Evolutionary conservation across 2,797 vertebrate genomes (phyloP), one percentile per base, ranked within the genome.

Genomic region (Squalus acanthias): DNA sequence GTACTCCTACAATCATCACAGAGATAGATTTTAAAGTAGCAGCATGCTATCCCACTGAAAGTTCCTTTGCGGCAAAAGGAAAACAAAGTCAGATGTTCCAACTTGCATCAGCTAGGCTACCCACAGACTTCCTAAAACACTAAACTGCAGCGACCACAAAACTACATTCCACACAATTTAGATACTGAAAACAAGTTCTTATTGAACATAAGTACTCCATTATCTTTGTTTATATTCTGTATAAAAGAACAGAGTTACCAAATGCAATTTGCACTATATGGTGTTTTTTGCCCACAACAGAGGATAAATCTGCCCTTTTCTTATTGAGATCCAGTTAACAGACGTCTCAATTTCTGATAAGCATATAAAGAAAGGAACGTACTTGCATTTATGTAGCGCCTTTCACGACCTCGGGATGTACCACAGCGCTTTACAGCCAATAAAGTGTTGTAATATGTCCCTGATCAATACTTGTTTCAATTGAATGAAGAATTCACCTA

Each of bases 111-210:
- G 89, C 65, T 33, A 39, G 50, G 50, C 26, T 76, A 17, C 70
- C 70, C 50, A 53, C 50, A 74, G 26, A 76, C 46, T 95, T 95
- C 94, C 46, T 95, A 95, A 95, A 92, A 95, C 69, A 72, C 46
- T 50, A 74, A 53, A 76, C 26, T 74, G 3, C 50, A 17, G 4
- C 7, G 0, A 76, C 94, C 70, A 60, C 94, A 76, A 72, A 53
- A 53, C 29, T 33, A 46, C 26, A 76, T 95, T 76, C 94, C 94
- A 95, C 46, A 76, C 70, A 74, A 74, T 20, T 76, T 22, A 60
- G 50, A n/a, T 76, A 33, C 10, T 76, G 94, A 76, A 95, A 95
- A 95, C 70, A 76, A 76, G 94, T n/a, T 95, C 26, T 76, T 22
- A 26, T 17, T 24, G 70, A 57, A 57, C 53, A 74, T 76, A 20